phyloP scores from a whole-genome alignment of 2,888 invertebrate genomes.

The Ypsolopha scabrella region DNA sequence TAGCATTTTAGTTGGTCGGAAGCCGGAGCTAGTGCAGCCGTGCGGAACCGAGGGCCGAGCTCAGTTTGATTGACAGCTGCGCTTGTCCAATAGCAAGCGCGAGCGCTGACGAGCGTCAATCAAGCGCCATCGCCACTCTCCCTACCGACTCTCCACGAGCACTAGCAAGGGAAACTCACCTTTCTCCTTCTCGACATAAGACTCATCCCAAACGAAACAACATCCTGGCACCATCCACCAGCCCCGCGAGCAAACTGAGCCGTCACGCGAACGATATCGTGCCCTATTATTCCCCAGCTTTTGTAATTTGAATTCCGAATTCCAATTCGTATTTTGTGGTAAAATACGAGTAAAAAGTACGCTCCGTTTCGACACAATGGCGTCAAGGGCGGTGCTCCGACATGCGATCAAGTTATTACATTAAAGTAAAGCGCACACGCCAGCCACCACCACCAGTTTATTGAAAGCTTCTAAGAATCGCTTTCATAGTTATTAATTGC shows the following conservation, averaged over 20 bases:
- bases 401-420: conserved; percentile 71
- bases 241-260: conserved; percentile 15
- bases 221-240: not conserved
- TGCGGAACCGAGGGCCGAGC: conserved; percentile 54
- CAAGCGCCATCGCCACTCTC: conserved; percentile 52
- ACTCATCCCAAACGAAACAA: conserved; percentile 3
- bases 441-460: conserved; percentile 37
- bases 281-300: conserved; percentile 67
- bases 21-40: conserved; percentile 25
- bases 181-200: conserved; percentile 26
- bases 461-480: conserved; percentile 57
- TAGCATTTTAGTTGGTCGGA: not conserved
- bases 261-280: conserved; percentile 64
- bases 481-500: conserved; percentile 14
- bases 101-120: conserved; percentile 86
- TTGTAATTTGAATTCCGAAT: conserved; percentile 70
- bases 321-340: conserved; percentile 70
- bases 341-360: conserved; percentile 58
- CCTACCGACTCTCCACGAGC: conserved; percentile 27
- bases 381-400: conserved; percentile 70
- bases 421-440: conserved; percentile 65
- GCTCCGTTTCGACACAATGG: conserved; percentile 64
- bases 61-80: conserved; percentile 82
- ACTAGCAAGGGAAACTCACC: conserved; percentile 22
- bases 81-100: conserved; percentile 82